Percentiles rank a stretch among this genome's conserved stretches.
phyloP scores from a whole-genome alignment of 1,140 invertebrate species.

The Acromyrmex charruanus region DNA sequence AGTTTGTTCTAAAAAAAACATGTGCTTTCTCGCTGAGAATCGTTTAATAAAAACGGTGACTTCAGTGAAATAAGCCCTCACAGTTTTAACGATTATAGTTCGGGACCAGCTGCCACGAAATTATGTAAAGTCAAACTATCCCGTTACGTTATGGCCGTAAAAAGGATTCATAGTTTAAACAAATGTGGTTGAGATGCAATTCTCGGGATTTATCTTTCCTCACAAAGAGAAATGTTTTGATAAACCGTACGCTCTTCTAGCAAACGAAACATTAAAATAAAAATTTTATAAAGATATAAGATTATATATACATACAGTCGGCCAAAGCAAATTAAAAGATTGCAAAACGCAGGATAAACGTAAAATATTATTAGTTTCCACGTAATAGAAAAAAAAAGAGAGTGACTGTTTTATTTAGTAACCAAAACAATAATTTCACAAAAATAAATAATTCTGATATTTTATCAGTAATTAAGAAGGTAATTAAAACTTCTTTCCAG shows the following conservation, averaged over 20 bases:
- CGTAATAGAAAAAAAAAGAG: too few species aligned
- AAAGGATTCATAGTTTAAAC: slow-evolving; percentile 26
- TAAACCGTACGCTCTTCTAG: not conserved
- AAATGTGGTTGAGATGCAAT: not conserved
- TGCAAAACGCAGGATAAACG: not conserved
- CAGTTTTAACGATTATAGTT: slow-evolving; percentile 25
- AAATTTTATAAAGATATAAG: not conserved
- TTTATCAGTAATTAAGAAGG: not conserved
- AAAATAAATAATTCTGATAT: not conserved
- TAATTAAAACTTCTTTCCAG: not conserved
- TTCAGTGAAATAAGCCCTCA: slow-evolving; percentile 9
- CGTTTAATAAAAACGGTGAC: slow-evolving; percentile 38
- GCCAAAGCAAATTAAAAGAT: not conserved
- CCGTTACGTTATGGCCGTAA: not conserved
- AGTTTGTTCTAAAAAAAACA: slow-evolving; percentile 26
- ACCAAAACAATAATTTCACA: not conserved
- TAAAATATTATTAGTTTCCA: not conserved
- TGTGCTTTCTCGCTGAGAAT: not conserved
- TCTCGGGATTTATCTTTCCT: slow-evolving; percentile 8
- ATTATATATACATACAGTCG: not conserved
- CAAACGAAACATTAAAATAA: not conserved
- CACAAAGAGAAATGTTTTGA: not conserved
- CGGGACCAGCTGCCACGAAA: not conserved
- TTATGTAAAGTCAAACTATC: slow-evolving; percentile 30
- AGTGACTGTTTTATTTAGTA: not conserved